Conservation (phyloP, 2,113 vertebrate species). For the Zingel zingel region DNA sequence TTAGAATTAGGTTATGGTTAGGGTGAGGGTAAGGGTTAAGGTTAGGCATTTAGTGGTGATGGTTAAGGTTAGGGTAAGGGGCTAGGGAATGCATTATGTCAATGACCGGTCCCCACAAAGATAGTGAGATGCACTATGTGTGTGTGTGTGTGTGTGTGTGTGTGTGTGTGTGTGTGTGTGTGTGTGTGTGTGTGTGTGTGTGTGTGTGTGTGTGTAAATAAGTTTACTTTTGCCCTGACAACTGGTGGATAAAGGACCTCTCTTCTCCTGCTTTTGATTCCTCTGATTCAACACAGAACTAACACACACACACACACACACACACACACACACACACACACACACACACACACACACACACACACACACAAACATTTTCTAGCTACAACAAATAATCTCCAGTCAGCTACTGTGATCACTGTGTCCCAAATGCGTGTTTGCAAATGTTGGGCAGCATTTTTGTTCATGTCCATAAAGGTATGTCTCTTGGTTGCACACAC, state of each 20-base stretch:
- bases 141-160: background rate
- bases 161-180: conserved; percentile 1
- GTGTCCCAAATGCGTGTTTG: background rate
- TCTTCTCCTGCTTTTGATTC: conserved; percentile 43
- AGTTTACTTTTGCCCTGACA: conserved; percentile 49
- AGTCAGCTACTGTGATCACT: conserved; percentile 3
- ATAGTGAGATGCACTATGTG: no score
- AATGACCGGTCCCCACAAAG: no score
- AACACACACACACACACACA: background rate
- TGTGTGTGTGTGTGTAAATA: conserved; percentile 56
- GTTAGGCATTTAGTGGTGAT: no score
- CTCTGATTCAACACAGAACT: conserved; percentile 17
- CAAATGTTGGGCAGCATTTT: conserved; percentile 2
- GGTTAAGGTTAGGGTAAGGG: no score
- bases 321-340: background rate
- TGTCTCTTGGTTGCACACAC: background rate
- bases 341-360: background rate
- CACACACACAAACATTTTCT: no score
- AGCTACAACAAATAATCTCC: background rate
- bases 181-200: background rate
- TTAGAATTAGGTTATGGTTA: no score
- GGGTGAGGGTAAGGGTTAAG: no score
- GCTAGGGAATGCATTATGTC: no score
- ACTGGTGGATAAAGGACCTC: conserved; percentile 47
- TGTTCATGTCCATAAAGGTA: background rate